These are phyloP conservation scores for Herpailurus yagouaroundi DNA, from an alignment of 2,113 vertebrate genomes.

Conservation along the genomic window DNA sequence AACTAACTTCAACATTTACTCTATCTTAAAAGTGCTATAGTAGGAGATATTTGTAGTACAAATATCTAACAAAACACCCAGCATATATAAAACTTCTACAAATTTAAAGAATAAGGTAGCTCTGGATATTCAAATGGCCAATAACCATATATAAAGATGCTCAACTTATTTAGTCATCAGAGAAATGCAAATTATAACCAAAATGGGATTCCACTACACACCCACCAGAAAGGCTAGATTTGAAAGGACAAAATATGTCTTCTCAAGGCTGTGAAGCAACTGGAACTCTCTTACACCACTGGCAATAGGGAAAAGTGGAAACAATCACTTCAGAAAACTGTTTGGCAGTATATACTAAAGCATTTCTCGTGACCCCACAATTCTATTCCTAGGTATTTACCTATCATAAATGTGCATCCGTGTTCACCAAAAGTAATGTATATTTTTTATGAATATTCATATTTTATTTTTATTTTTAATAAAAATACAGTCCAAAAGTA, in stretches of 20 bases:
- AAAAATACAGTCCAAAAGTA: neutral
- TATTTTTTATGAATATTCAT: neutral
- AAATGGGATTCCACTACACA: neutral
- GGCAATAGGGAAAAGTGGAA: neutral
- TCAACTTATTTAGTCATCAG: neutral
- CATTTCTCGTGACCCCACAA: neutral
- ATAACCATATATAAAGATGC: constrained; percentile 34
- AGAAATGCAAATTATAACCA: constrained; percentile 9
- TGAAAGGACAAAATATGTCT: neutral
- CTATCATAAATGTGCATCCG: neutral
- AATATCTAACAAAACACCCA: neutral
- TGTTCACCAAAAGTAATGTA: neutral
- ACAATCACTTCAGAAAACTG: neutral
- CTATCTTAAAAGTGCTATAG: neutral
- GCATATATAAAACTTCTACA: neutral
- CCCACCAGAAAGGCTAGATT: neutral
- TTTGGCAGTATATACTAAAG: neutral
- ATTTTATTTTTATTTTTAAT: too few species aligned
- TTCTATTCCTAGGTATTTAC: neutral
- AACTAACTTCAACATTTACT: constrained; percentile 10
- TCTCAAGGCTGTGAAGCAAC: neutral
- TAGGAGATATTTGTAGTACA: neutral
- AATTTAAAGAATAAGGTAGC: neutral
- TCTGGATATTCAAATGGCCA: constrained; percentile 23
- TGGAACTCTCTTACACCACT: neutral